Base-by-base conservation (phyloP, 2,113 vertebrate genomes). In the Trochalopteron elliotii region DNA sequence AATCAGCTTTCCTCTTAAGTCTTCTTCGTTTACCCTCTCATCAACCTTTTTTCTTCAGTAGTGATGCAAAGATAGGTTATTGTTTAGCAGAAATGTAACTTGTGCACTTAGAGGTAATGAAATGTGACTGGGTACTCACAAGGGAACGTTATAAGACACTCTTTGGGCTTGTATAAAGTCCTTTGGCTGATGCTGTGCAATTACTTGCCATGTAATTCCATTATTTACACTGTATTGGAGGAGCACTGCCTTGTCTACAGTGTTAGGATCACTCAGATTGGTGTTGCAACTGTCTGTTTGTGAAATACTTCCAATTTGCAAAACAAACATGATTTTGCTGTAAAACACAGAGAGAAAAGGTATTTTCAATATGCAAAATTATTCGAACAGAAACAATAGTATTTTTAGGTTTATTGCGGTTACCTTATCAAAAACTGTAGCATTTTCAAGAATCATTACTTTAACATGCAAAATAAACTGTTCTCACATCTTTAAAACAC, bases 301-400 rank as follows among this genome's bases (percentile, higher is more conserved):
- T 9, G 99, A 97, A 33, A 98, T 93, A 53, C 99, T 99, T 97
- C 99, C 99, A 40, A 99, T 99, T 98, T 99, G 99, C 97, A 99
- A 98, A 97, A 99, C 99, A 98, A 99, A 99, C 99, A 99, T 99
- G 98, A 99, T 99, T 98, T 99, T 99, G 98, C 99, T 99, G 98
- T 47, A 95, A 96, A 88, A 95, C 39, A 94, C 6, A 95, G 33
- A 91, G n/a, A 95, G 33, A 87, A 95, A 93, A 91, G 5, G 10
- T 60, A 61, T 53, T 79, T 94, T 95, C 47, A 94, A 57, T 71
- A 52, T n/a, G 49, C 47, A 83, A 22, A 81, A 65, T 7, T 75
- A 55, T 91, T 82, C 44, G 50, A 61, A 80, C 4, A 28, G 20
- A 24, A 90, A 49, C 27, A 52, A 72, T 12, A 85, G 23, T 39